phyloP scores from a whole-genome alignment of 2,113 vertebrate species.

The Columba janthina region DNA sequence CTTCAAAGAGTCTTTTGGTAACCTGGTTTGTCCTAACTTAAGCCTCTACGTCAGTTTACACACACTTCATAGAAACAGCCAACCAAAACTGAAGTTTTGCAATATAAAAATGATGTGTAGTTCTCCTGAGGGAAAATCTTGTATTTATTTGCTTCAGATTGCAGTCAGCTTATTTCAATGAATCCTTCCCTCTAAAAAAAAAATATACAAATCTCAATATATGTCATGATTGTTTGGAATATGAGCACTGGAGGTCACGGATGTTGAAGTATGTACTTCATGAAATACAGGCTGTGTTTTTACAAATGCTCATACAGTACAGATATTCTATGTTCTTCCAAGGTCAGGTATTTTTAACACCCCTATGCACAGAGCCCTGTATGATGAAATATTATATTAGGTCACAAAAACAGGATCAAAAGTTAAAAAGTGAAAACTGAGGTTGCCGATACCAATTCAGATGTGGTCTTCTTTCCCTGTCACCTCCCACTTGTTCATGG shows the following conservation, averaged over 20 bases:
- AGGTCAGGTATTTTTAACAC: constrained; percentile 53
- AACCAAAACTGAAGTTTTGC: background rate
- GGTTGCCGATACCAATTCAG: background rate
- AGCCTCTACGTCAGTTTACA: background rate
- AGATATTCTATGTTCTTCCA: background rate
- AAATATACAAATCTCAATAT: background rate
- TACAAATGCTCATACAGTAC: background rate
- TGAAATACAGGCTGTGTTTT: background rate
- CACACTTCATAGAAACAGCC: background rate
- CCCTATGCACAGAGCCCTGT: background rate
- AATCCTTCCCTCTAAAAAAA: background rate
- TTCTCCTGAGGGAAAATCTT: background rate
- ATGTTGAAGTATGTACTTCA: background rate
- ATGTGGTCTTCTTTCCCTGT: background rate
- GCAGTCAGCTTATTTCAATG: background rate
- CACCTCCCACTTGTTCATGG: background rate
- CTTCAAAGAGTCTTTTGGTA: background rate
- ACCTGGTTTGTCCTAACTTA: background rate
- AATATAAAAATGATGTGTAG: background rate
- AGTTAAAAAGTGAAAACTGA: constrained; percentile 32
- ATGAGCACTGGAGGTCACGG: background rate
- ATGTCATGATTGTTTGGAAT: background rate
- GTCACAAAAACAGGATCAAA: constrained; percentile 22
- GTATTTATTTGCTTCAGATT: background rate
- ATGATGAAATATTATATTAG: background rate